A percentile compares a stretch with the other conserved stretches of the same genome.
These are phyloP conservation scores for Dynastes tityus DNA, from an alignment of 2,888 invertebrate species.

Conservation along the genomic window DNA sequence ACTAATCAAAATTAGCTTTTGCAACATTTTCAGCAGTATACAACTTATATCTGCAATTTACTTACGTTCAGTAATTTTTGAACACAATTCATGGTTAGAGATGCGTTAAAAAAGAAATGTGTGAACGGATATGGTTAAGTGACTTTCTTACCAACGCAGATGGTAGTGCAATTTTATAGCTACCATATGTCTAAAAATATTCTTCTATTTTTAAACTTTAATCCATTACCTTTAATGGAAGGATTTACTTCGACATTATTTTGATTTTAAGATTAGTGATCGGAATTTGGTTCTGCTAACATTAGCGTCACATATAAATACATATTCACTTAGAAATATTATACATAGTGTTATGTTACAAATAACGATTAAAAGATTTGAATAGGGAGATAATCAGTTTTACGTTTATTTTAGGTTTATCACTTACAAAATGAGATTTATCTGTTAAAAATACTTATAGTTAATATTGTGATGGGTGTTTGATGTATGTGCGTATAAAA, in stretches of 20 bases:
- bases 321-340: too few relatives aligned
- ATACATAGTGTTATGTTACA: too few relatives aligned
- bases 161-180: conserved; percentile 33
- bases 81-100: background rate
- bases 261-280: background rate
- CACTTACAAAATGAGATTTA: too few relatives aligned
- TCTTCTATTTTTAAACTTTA: background rate
- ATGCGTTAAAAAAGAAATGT: background rate
- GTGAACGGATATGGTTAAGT: conserved; percentile 34
- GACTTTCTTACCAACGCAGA: conserved; percentile 34
- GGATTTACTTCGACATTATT: background rate
- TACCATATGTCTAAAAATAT: background rate
- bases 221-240: too few relatives aligned
- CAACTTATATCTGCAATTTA: background rate
- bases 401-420: too few relatives aligned
- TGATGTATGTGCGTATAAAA: too few relatives aligned
- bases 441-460: too few relatives aligned
- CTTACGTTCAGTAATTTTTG: background rate
- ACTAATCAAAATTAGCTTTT: background rate
- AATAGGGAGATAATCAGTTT: too few relatives aligned
- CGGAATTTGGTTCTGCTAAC: too few relatives aligned
- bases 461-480: too few relatives aligned
- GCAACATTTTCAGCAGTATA: background rate
- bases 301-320: too few relatives aligned
- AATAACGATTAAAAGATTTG: too few relatives aligned